These are phyloP conservation scores for Boloria euphrosyne DNA, from an alignment of 2,888 invertebrate species.

Conservation along the genomic window DNA sequence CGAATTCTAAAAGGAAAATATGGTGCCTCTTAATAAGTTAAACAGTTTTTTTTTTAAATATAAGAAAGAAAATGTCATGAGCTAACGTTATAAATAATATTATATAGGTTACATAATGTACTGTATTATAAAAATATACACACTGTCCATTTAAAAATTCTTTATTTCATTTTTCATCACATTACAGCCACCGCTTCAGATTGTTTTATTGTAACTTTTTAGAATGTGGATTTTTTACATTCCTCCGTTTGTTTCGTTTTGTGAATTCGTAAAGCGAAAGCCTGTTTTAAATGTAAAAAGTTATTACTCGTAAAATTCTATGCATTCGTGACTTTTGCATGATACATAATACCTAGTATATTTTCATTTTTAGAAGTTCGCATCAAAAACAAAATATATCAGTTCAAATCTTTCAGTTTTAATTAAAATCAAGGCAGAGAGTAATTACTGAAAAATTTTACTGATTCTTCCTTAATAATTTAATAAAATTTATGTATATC, in stretches of 20 bases:
- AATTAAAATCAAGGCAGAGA: no score
- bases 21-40: no score
- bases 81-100: no score
- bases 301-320: conserved; percentile 51
- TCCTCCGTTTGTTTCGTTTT: conserved; percentile 63
- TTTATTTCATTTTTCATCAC: conserved; percentile 64
- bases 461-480: no score
- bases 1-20: no score
- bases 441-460: no score
- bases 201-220: conserved; percentile 72
- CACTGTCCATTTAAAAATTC: conserved; percentile 64
- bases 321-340: conserved; percentile 29
- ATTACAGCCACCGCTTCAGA: conserved; percentile 62
- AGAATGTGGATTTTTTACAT: conserved; percentile 64
- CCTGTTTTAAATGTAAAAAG: conserved; percentile 56
- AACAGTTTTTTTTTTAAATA: no score
- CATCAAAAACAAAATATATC: neutral
- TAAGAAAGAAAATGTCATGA: no score
- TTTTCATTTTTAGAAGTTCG: neutral
- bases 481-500: no score
- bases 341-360: conserved; percentile 20
- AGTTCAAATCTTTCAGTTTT: no score
- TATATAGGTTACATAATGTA: no score
- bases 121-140: conserved; percentile 44
- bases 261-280: conserved; percentile 63